Evolutionary conservation across 1,140 invertebrate species (phyloP).

Genomic region (Pissodes strobi): DNA sequence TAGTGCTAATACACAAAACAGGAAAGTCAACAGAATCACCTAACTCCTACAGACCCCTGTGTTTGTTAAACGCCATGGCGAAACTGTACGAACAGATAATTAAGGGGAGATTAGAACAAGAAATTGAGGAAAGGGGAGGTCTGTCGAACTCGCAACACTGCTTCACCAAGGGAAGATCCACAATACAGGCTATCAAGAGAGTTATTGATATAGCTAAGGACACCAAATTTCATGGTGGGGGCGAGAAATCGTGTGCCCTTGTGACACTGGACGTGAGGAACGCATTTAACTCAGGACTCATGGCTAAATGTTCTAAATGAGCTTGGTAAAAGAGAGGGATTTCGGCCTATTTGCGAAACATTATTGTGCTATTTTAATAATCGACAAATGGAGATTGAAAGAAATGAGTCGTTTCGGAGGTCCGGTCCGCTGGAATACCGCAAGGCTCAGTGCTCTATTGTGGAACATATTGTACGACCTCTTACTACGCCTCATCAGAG

Average conservation of each 20-base stretch:
- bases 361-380: not conserved
- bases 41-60: not conserved
- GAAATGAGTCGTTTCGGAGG: too few species aligned
- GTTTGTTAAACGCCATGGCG: not conserved
- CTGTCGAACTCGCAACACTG: not conserved
- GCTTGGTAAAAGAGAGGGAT: not conserved
- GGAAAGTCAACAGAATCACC: too few species aligned
- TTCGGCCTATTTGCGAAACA: not conserved
- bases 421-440: constrained; percentile 5
- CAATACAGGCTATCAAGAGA: not conserved
- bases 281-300: constrained; percentile 31
- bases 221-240: not conserved
- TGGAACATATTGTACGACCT: constrained; percentile 2
- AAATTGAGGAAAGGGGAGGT: too few species aligned
- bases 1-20: too few species aligned
- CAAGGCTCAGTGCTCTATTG: constrained; percentile 4
- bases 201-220: too few species aligned
- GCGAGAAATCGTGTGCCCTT: constrained; percentile 15
- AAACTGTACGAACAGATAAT: not conserved
- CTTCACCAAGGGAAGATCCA: not conserved
- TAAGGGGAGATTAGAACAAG: too few species aligned
- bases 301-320: constrained; percentile 10
- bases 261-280: constrained; percentile 34
- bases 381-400: not conserved
- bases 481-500: not conserved